phyloP scores from a whole-genome alignment of 2,888 invertebrate genomes.

The Teleiodes luculella region DNA sequence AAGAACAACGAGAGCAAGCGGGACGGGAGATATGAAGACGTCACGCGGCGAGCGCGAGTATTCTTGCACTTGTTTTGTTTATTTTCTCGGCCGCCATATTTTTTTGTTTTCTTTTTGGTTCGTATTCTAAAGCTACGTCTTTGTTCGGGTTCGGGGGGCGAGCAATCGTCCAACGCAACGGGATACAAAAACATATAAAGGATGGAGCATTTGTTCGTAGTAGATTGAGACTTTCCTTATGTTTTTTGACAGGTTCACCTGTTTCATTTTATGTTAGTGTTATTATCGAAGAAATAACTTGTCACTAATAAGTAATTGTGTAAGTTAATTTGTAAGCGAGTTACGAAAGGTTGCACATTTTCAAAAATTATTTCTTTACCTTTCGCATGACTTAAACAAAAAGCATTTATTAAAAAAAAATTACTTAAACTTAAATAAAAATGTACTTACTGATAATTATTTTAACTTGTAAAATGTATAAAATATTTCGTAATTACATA shows the following conservation, averaged over 20 bases:
- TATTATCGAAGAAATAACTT: background rate
- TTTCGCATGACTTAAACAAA: too few species aligned
- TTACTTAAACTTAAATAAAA: too few species aligned
- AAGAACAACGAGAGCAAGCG: slow-evolving; percentile 50
- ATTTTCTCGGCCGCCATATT: slow-evolving; percentile 59
- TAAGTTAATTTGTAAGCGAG: too few species aligned
- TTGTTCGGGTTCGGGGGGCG: slow-evolving; percentile 65
- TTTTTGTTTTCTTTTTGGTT: slow-evolving; percentile 49
- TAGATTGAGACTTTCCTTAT: slow-evolving; percentile 2
- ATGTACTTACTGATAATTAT: too few species aligned
- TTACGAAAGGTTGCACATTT: too few species aligned
- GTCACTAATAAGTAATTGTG: background rate
- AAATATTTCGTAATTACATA: too few species aligned
- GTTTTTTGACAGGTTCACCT: slow-evolving; percentile 3
- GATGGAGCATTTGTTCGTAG: background rate
- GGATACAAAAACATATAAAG: slow-evolving; percentile 1
- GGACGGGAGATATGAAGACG: slow-evolving; percentile 73
- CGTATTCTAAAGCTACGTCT: slow-evolving; percentile 70
- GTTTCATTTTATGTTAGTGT: background rate
- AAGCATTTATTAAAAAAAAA: too few species aligned
- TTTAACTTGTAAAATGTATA: too few species aligned
- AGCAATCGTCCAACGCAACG: slow-evolving; percentile 58
- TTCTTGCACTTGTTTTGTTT: slow-evolving; percentile 77
- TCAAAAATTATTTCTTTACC: too few species aligned
- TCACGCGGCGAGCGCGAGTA: slow-evolving; percentile 74